phyloP scores from a whole-genome alignment of 2,888 invertebrate species.

The Lasioglossum villosulum region DNA sequence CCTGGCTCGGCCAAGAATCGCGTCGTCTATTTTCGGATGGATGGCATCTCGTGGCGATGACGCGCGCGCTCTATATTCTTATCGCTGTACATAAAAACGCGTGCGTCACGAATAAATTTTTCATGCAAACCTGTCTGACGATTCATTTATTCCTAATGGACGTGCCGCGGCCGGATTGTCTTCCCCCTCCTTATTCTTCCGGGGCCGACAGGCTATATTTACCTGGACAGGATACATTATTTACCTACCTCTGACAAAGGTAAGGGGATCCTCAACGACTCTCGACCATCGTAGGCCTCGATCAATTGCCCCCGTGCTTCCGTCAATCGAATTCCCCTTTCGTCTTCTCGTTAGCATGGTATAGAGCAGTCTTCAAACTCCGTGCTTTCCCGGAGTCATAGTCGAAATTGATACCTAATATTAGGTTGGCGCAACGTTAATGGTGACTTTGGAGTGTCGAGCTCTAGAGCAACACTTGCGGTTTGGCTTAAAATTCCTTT shows the following conservation, averaged over 20 bases:
- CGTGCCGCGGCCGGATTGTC: not conserved
- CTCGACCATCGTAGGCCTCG: not conserved
- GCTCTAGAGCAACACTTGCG: not conserved
- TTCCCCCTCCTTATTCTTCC: not conserved
- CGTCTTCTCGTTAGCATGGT: not conserved
- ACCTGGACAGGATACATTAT: not conserved
- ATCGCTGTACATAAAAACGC: slow-evolving; percentile 56
- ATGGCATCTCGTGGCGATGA: slow-evolving; percentile 9
- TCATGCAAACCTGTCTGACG: slow-evolving; percentile 33
- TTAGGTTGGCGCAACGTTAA: not conserved
- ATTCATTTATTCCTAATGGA: slow-evolving; percentile 27
- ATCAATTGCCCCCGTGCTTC: not conserved
- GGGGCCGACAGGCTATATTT: not conserved
- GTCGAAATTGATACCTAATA: not conserved
- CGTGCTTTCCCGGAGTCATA: not conserved
- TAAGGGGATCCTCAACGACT: not conserved
- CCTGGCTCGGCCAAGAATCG: not conserved
- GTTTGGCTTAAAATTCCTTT: not conserved
- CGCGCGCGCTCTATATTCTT: slow-evolving; percentile 52
- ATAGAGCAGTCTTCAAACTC: not conserved
- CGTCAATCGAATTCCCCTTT: slow-evolving; percentile 4
- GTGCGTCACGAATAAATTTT: slow-evolving; percentile 56
- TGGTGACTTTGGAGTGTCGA: not conserved
- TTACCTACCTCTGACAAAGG: slow-evolving; percentile 21
- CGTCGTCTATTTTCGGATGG: not conserved